These are phyloP conservation scores for Coracopsis vasa DNA, from an alignment of 2,113 vertebrate genomes.

Conservation along the genomic window DNA sequence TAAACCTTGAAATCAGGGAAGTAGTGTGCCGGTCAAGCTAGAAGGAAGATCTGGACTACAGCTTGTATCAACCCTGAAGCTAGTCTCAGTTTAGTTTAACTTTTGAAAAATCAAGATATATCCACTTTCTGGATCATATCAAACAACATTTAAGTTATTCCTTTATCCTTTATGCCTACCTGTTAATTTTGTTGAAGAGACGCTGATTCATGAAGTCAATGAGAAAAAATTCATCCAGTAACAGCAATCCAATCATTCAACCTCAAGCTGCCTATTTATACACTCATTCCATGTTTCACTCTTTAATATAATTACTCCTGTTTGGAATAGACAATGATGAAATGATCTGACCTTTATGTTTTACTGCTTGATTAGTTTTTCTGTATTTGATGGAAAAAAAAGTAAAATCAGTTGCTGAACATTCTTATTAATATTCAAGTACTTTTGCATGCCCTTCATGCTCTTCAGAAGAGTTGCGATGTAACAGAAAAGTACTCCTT, in stretches of 20 bases:
- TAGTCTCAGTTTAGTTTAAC: neutral
- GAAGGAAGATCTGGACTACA: neutral
- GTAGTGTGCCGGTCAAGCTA: neutral
- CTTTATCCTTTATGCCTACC: neutral
- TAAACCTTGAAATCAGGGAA: neutral
- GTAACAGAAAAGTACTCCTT: neutral
- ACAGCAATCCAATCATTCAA: constrained; percentile 44
- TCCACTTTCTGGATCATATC: neutral
- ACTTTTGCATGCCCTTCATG: neutral
- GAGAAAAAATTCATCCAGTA: neutral
- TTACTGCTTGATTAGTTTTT: constrained; percentile 36
- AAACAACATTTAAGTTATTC: neutral
- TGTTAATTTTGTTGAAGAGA: neutral
- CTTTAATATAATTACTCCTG: constrained; percentile 44
- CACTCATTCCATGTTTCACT: constrained; percentile 11
- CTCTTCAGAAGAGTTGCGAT: neutral
- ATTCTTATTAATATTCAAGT: constrained; percentile 6
- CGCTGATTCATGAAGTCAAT: neutral
- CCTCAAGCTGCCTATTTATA: constrained; percentile 5
- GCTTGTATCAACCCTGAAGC: neutral
- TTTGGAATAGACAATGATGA: constrained; percentile 57
- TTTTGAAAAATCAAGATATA: neutral
- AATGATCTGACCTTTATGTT: constrained; percentile 60
- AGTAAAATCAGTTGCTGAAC: neutral
- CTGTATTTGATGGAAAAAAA: constrained; percentile 21